phyloP scores from a whole-genome alignment of 1,140 invertebrate species.

The Eulimnadia texana region DNA sequence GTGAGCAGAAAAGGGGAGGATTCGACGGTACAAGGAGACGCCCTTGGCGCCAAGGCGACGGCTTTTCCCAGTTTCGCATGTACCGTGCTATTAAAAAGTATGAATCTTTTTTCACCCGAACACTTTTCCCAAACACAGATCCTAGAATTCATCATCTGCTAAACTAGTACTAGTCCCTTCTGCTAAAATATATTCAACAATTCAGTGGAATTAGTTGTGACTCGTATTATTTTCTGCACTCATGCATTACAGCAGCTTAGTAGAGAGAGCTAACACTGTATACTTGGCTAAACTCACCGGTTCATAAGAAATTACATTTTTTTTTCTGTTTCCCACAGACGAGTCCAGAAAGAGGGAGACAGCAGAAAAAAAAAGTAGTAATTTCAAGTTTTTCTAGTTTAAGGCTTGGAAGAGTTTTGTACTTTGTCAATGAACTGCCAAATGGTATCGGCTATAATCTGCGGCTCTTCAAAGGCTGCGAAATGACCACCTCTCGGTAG shows the following conservation, averaged over 20 bases:
- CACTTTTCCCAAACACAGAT: too few species aligned
- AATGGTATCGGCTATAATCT: slow-evolving; percentile 46
- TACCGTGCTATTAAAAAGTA: neutral
- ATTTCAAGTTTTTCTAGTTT: too few species aligned
- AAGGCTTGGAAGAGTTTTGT: too few species aligned
- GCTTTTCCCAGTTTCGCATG: neutral
- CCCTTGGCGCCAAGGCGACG: neutral
- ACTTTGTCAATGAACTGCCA: slow-evolving; percentile 24
- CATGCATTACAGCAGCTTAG: too few species aligned
- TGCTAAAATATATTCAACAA: neutral
- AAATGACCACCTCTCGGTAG: slow-evolving; percentile 59
- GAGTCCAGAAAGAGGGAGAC: too few species aligned
- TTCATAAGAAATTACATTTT: too few species aligned
- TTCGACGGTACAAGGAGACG: neutral
- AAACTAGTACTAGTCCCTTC: neutral
- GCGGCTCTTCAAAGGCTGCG: slow-evolving; percentile 61
- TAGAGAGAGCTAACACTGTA: too few species aligned
- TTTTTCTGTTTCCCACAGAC: too few species aligned
- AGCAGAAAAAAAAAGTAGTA: too few species aligned
- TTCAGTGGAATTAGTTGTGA: too few species aligned
- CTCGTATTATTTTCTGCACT: too few species aligned
- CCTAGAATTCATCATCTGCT: neutral
- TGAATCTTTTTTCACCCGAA: neutral
- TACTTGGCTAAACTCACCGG: too few species aligned
- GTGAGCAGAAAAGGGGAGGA: neutral